Evolutionary conservation across 2,797 vertebrate species (phyloP).

Genomic region (Sylvia borin): DNA sequence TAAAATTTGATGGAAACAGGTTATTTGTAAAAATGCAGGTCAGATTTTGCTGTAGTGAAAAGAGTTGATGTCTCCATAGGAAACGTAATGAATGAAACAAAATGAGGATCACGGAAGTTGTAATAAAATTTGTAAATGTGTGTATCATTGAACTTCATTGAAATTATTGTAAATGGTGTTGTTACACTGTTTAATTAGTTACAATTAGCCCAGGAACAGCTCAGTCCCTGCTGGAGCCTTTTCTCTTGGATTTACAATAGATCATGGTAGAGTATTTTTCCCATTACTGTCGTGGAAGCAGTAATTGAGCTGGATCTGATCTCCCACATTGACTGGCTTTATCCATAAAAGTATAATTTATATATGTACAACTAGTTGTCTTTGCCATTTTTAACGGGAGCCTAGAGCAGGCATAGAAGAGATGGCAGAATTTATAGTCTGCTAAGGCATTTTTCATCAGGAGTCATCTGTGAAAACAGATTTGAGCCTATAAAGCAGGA

Average conservation of each 20-base stretch:
- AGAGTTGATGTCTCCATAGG: not conserved
- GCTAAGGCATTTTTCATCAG: not conserved
- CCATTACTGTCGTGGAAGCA: slow-evolving; percentile 31
- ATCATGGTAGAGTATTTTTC: slow-evolving; percentile 31
- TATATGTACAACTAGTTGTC: not conserved
- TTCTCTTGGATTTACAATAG: slow-evolving; percentile 51
- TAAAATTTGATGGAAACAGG: not conserved
- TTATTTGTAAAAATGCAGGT: slow-evolving; percentile 5
- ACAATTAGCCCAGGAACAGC: slow-evolving; percentile 37
- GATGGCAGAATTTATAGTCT: not conserved
- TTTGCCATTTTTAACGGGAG: slow-evolving; percentile 23
- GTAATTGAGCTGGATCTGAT: slow-evolving; percentile 34
- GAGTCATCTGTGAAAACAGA: not conserved
- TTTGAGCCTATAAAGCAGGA: not conserved
- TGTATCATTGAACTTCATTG: slow-evolving; percentile 21
- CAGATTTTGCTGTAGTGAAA: not conserved
- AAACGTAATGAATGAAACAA: not conserved
- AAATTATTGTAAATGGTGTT: slow-evolving; percentile 30
- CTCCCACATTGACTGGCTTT: not conserved
- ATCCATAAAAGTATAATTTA: slow-evolving; percentile 1
- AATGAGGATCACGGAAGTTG: slow-evolving; percentile 18
- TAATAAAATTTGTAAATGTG: slow-evolving; percentile 16
- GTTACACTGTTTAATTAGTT: slow-evolving; percentile 45
- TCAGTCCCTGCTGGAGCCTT: slow-evolving; percentile 26
- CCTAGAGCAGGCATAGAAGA: not conserved